Conservation (phyloP, 2,888 invertebrate genomes). For the Ganaspis brasiliensis region DNA sequence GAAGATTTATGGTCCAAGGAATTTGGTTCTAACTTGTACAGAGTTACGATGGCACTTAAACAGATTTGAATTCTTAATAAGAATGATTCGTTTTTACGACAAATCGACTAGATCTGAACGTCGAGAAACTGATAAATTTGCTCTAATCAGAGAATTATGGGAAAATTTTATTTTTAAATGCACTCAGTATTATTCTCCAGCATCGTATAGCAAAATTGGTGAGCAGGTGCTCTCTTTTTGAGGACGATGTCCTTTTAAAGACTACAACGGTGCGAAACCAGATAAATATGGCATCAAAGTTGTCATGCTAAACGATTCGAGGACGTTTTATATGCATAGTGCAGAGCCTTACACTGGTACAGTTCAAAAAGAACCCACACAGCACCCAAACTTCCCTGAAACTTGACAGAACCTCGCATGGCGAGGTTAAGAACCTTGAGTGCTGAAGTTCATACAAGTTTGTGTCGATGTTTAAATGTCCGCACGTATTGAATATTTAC, state of each 20-base stretch:
- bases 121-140: conserved; percentile 23
- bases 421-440: too few relatives aligned
- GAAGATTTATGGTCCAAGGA: conserved; percentile 47
- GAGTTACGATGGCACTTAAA: conserved; percentile 7
- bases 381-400: too few relatives aligned
- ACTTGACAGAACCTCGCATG: too few relatives aligned
- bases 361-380: too few relatives aligned
- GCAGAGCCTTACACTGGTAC: conserved; percentile 54
- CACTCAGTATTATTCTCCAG: conserved; percentile 56
- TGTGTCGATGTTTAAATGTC: too few relatives aligned
- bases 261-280: conserved; percentile 65
- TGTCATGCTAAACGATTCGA: conserved; percentile 56
- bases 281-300: conserved; percentile 65
- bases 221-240: conserved; percentile 66
- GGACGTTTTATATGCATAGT: conserved; percentile 52
- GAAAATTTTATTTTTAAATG: conserved; percentile 50
- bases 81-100: not conserved
- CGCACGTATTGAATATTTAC: too few relatives aligned
- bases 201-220: conserved; percentile 63
- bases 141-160: conserved; percentile 47
- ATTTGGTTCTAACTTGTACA: conserved; percentile 37
- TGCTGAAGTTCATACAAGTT: too few relatives aligned
- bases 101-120: not conserved
- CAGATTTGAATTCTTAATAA: conserved; percentile 27
- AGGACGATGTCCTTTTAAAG: conserved; percentile 61